phyloP scores from a whole-genome alignment of 2,888 invertebrate genomes.

The Coelinius sp. region DNA sequence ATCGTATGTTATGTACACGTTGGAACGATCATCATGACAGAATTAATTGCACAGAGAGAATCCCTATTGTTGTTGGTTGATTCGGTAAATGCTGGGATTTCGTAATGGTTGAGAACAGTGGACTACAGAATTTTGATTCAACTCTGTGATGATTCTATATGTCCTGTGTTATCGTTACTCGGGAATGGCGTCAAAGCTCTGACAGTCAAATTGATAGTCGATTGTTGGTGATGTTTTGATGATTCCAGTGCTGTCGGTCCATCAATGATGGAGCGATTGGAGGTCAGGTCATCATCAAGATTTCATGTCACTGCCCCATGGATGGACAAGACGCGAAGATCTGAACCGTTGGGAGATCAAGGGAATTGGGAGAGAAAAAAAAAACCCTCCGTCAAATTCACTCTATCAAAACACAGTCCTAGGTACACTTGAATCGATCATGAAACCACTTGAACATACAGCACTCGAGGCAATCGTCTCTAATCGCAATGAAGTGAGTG shows the following conservation, averaged over 20 bases:
- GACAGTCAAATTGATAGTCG: not conserved
- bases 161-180: not conserved
- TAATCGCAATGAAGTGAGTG: conserved; percentile 24
- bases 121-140: conserved; percentile 28
- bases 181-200: not conserved
- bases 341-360: not conserved
- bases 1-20: conserved; percentile 24
- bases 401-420: not conserved
- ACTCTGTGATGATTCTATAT: conserved; percentile 8
- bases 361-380: too few relatives aligned
- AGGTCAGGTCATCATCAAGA: not conserved
- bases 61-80: conserved; percentile 26
- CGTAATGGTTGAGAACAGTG: not conserved
- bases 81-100: conserved; percentile 22
- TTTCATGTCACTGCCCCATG: not conserved
- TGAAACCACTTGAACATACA: conserved; percentile 34
- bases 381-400: not conserved
- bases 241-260: not conserved
- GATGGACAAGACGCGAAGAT: not conserved
- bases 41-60: conserved; percentile 34
- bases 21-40: conserved; percentile 29
- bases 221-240: not conserved
- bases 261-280: not conserved
- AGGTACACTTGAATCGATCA: conserved; percentile 3
- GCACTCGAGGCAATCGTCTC: conserved; percentile 49